Conservation (phyloP, 2,113 vertebrate genomes). For the Mugil cephalus region DNA sequence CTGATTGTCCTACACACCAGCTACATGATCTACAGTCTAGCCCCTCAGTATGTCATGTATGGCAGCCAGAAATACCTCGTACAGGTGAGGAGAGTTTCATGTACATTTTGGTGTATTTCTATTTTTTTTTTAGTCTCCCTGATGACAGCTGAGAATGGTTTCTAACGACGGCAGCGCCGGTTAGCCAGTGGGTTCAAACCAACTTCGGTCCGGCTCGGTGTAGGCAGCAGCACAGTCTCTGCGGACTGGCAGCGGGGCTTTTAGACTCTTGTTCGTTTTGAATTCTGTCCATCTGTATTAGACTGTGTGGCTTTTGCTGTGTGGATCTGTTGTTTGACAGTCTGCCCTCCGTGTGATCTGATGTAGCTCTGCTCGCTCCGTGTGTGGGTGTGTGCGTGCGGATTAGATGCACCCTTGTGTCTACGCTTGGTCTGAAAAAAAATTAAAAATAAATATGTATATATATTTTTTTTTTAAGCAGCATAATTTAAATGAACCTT, state of each 20-base stretch:
- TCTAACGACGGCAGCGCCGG: conserved; percentile 19
- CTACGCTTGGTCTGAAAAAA: conserved; percentile 16
- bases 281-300: conserved; percentile 54
- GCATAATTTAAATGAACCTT: conserved; percentile 47
- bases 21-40: conserved; percentile 98
- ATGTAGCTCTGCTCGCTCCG: conserved; percentile 29
- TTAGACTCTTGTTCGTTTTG: conserved; percentile 53
- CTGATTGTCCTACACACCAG: conserved; percentile 97
- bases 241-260: conserved; percentile 31
- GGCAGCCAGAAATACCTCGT: conserved; percentile 96
- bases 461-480: conserved; percentile 29
- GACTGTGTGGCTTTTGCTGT: conserved; percentile 40
- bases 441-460: neutral
- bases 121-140: conserved; percentile 17
- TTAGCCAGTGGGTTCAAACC: conserved; percentile 37
- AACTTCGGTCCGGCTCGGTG: conserved; percentile 42
- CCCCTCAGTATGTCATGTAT: conserved; percentile 98
- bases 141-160: conserved; percentile 3
- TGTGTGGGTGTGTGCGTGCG: conserved; percentile 47
- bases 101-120: conserved; percentile 2
- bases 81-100: conserved; percentile 84
- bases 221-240: conserved; percentile 44
- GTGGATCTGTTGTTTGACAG: conserved; percentile 49
- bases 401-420: conserved; percentile 44
- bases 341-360: conserved; percentile 42